Conservation (phyloP, 2,113 vertebrate species). For the Archocentrus centrarchus region DNA sequence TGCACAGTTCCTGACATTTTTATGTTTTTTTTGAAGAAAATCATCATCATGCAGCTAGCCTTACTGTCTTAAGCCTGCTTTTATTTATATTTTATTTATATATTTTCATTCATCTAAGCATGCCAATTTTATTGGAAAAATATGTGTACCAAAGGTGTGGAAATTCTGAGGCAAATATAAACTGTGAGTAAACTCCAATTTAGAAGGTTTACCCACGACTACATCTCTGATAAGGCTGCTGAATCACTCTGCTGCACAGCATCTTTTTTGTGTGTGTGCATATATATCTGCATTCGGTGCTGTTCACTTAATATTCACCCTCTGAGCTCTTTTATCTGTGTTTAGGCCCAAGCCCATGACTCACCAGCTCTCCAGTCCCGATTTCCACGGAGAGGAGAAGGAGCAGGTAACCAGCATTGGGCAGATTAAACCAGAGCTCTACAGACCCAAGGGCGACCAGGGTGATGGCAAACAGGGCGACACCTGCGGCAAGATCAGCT, state of each 20-base stretch:
- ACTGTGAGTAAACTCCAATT: background rate
- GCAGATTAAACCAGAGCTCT: slow-evolving; percentile 93
- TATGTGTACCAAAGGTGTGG: background rate
- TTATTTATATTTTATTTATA: background rate
- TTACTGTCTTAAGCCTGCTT: background rate
- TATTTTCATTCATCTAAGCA: background rate
- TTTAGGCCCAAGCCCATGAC: slow-evolving; percentile 83
- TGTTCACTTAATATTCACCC: slow-evolving; percentile 24
- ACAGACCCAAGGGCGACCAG: slow-evolving; percentile 85
- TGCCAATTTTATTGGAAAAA: background rate
- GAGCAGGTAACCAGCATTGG: slow-evolving; percentile 93
- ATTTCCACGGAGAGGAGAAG: slow-evolving; percentile 83
- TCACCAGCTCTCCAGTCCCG: slow-evolving; percentile 84
- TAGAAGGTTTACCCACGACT: background rate
- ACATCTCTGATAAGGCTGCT: slow-evolving; percentile 15
- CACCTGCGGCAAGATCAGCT: slow-evolving; percentile 90
- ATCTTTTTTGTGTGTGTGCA: background rate
- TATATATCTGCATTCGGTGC: background rate
- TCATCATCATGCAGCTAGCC: accelerated
- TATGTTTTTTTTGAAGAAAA: accelerated
- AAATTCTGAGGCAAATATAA: slow-evolving; percentile 5
- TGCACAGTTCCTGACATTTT: background rate
- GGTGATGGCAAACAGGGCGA: slow-evolving; percentile 83
- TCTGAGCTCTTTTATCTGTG: slow-evolving; percentile 39
- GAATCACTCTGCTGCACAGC: background rate